Conservation (phyloP, 2,797 vertebrate species). For the Syngnathus rostellatus region DNA sequence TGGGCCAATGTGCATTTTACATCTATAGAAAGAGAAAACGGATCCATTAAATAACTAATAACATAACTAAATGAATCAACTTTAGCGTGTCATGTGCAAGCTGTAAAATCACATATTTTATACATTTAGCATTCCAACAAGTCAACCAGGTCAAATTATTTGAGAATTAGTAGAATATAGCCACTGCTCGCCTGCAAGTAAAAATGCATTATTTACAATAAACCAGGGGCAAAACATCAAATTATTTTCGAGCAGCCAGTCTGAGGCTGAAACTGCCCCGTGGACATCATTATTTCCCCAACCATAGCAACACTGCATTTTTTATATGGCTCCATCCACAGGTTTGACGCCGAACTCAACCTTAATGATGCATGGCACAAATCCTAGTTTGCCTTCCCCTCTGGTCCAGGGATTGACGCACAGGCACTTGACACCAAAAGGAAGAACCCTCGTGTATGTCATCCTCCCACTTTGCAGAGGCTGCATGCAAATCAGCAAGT, state of each 20-base stretch:
- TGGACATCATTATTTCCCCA: slow-evolving; percentile 62
- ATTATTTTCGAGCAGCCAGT: slow-evolving; percentile 47
- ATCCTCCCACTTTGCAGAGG: slow-evolving; percentile 1
- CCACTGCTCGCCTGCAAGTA: slow-evolving; percentile 29
- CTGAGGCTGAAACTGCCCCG: slow-evolving; percentile 47
- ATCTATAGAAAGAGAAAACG: too few relatives aligned
- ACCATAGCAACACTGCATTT: slow-evolving; percentile 48
- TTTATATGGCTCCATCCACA: slow-evolving; percentile 40
- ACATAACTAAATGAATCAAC: not conserved
- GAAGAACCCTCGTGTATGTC: slow-evolving; percentile 10
- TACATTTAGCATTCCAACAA: slow-evolving; percentile 4
- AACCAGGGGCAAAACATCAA: slow-evolving; percentile 50
- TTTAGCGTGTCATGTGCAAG: not conserved
- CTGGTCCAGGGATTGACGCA: slow-evolving; percentile 37
- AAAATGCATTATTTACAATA: slow-evolving; percentile 51
- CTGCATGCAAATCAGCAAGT: not conserved
- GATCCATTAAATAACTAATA: not conserved
- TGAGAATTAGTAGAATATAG: slow-evolving; percentile 21
- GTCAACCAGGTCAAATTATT: slow-evolving; percentile 25
- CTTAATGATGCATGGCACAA: slow-evolving; percentile 51
- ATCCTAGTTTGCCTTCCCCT: slow-evolving; percentile 23
- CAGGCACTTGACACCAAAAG: slow-evolving; percentile 26
- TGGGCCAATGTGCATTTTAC: not conserved
- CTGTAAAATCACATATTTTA: not conserved
- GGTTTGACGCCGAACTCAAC: slow-evolving; percentile 29